Conservation (phyloP, 2,113 vertebrate species). For the Haemorhous mexicanus region DNA sequence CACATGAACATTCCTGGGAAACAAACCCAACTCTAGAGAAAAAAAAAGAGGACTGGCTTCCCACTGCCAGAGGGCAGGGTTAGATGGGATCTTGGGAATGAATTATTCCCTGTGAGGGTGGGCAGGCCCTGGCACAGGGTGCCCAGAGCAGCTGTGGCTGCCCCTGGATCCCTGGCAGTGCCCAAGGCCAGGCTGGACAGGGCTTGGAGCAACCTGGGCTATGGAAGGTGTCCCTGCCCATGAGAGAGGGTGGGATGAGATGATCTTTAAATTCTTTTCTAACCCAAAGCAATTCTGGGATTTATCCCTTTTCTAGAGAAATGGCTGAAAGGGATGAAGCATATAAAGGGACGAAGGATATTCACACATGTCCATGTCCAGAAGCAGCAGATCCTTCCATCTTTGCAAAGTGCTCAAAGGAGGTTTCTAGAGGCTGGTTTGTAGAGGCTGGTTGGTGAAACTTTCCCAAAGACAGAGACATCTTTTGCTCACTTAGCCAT, state of each 20-base stretch:
- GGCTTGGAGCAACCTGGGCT: fast-evolving
- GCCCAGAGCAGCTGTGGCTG: background rate
- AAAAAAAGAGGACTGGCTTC: background rate
- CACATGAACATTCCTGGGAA: background rate
- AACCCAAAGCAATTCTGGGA: background rate
- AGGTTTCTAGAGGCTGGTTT: background rate
- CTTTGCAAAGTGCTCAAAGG: background rate
- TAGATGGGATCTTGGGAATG: background rate
- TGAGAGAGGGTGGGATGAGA: background rate
- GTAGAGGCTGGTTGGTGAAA: background rate
- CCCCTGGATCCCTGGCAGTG: background rate
- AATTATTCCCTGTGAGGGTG: background rate
- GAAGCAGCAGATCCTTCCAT: background rate
- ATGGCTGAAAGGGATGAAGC: background rate
- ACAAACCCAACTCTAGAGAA: background rate
- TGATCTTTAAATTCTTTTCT: background rate
- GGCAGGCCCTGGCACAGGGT: background rate
- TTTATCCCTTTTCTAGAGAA: background rate
- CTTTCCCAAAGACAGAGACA: background rate
- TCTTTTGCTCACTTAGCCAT: background rate
- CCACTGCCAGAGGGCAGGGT: fast-evolving
- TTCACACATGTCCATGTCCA: background rate
- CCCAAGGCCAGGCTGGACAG: fast-evolving
- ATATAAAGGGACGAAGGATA: too few species aligned
- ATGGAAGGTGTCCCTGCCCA: background rate